A percentile compares a stretch with the other conserved stretches of the same genome.
Conservation (phyloP, 2,113 vertebrate genomes). For the Poecile atricapillus region DNA sequence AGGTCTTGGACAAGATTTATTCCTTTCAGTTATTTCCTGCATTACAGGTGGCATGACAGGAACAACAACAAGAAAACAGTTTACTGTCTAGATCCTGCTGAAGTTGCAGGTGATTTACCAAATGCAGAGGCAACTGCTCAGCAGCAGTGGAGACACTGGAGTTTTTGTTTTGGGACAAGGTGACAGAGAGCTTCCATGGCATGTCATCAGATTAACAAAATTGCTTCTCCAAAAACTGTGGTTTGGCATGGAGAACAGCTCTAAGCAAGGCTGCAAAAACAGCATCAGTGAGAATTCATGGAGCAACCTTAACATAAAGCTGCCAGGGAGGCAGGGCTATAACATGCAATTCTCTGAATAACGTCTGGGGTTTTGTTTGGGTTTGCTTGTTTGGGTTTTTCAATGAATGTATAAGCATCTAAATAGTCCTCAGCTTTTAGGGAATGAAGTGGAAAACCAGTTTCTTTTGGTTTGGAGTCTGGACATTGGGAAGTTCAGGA, state of each 20-base stretch:
- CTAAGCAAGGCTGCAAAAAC: neutral
- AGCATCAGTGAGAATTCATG: neutral
- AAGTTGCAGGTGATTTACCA: neutral
- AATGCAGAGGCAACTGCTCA: neutral
- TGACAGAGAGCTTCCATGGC: neutral
- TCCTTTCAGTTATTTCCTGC: neutral
- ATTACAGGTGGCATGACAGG: neutral
- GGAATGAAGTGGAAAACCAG: neutral
- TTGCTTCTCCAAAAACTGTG: neutral
- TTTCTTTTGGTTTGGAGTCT: neutral
- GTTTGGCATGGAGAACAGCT: neutral
- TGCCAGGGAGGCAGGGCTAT: neutral
- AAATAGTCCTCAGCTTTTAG: neutral
- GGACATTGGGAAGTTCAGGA: neutral
- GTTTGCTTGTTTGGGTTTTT: neutral
- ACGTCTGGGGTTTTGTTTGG: neutral
- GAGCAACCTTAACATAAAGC: neutral
- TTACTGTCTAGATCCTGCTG: neutral
- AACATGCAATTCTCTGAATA: neutral
- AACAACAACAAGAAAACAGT: neutral
- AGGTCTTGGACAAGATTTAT: neutral
- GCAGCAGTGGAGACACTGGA: neutral
- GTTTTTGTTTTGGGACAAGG: neutral
- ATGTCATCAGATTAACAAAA: neutral
- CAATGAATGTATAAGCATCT: neutral